Conservation (phyloP, 2,888 invertebrate species). For the Pyrochroa serraticornis region DNA sequence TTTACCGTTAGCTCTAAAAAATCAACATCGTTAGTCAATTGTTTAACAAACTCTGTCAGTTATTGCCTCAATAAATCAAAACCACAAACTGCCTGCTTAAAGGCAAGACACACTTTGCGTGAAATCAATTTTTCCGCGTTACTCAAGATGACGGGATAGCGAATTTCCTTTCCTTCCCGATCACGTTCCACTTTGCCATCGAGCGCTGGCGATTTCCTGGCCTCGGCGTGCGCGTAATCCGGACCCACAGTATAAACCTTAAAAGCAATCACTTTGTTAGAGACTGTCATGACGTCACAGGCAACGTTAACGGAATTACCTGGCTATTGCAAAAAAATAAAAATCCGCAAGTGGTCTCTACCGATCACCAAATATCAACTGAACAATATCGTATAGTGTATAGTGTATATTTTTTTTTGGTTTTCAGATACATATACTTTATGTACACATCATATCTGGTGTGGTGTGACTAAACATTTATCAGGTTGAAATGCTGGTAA, state of each 20-base stretch:
- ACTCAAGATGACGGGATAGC: conserved; percentile 97
- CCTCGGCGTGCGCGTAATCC: conserved; percentile 99
- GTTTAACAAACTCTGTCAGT: not conserved
- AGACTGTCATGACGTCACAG: too few relatives aligned
- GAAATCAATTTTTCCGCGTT: conserved; percentile 98
- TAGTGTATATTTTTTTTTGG: too few relatives aligned
- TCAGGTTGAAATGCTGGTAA: too few relatives aligned
- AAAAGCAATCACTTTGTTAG: too few relatives aligned
- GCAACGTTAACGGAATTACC: too few relatives aligned
- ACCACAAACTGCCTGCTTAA: conserved; percentile 98
- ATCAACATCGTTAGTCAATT: not conserved
- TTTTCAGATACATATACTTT: too few relatives aligned
- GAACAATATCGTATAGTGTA: too few relatives aligned
- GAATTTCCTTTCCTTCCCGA: conserved; percentile 96
- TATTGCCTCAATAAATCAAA: conserved; percentile 88
- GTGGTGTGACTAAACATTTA: too few relatives aligned
- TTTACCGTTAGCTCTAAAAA: conserved; percentile 90
- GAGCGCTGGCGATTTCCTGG: conserved; percentile 96
- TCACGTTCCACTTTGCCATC: conserved; percentile 99
- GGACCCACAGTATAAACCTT: conserved; percentile 98
- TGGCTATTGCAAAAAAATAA: too few relatives aligned
- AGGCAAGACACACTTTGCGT: conserved; percentile 93
- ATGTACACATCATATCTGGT: too few relatives aligned
- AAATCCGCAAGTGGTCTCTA: too few relatives aligned
- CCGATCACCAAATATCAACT: too few relatives aligned